A percentile compares a stretch with the other conserved stretches of the same genome.
Conservation (phyloP, 2,797 vertebrate species). For the Sebastes iracundus region DNA sequence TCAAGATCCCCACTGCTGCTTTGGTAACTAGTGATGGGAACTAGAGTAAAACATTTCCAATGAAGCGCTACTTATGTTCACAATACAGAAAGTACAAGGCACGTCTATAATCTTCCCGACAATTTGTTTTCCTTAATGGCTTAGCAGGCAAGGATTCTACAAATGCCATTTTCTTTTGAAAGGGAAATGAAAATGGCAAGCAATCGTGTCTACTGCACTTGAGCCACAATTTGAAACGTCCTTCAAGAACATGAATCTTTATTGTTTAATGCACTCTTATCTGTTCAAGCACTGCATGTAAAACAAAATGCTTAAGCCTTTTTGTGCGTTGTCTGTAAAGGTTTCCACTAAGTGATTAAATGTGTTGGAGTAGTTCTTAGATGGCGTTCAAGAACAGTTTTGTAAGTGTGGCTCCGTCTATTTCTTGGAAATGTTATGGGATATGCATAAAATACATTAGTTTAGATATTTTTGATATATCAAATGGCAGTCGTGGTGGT, state of each 20-base stretch:
- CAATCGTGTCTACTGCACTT: neutral
- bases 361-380: neutral
- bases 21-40: constrained; percentile 9
- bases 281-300: neutral
- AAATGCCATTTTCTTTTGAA: neutral
- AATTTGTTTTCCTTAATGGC: neutral
- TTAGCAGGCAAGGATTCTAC: neutral
- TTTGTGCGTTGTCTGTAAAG: neutral
- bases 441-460: neutral
- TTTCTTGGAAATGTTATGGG: neutral
- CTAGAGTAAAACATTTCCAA: neutral
- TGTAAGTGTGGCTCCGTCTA: too few species aligned
- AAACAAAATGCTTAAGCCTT: neutral
- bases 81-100: neutral
- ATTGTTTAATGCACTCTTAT: neutral
- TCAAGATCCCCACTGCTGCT: constrained; percentile 20
- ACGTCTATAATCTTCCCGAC: neutral
- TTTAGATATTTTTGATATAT: neutral
- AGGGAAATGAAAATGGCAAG: neutral
- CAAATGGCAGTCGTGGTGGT: neutral
- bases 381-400: neutral
- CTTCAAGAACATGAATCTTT: neutral
- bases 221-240: neutral
- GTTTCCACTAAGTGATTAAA: neutral
- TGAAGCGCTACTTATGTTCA: neutral